Evolutionary conservation across 2,888 invertebrate genomes (phyloP).

Genomic region (Tromatobia lineatoria): DNA sequence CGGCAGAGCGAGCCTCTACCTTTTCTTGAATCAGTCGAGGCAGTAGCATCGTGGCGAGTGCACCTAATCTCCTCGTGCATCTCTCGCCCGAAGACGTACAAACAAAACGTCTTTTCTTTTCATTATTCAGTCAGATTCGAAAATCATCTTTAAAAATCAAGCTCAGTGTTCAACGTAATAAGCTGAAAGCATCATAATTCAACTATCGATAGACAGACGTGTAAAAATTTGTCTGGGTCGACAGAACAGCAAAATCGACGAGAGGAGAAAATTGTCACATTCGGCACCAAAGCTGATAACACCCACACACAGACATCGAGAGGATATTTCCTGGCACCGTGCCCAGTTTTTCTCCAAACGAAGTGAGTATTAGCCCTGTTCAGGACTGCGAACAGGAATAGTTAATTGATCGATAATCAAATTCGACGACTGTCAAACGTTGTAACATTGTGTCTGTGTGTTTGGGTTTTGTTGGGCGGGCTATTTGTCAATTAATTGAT

Average conservation of each 20-base stretch:
- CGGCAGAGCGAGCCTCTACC: conserved; percentile 24
- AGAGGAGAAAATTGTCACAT: neutral
- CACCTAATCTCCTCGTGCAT: conserved; percentile 19
- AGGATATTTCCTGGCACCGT: conserved; percentile 45
- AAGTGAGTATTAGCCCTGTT: conserved; percentile 44
- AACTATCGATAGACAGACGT: neutral
- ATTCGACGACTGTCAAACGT: neutral
- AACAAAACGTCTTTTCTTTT: neutral
- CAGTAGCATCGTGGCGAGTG: conserved; percentile 70
- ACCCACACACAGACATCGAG: neutral
- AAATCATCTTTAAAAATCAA: neutral
- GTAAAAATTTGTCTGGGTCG: neutral
- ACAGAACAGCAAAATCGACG: neutral
- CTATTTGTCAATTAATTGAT: neutral
- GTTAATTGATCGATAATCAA: conserved; percentile 10
- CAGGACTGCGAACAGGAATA: neutral
- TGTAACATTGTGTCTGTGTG: neutral
- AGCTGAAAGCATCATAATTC: neutral
- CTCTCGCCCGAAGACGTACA: neutral
- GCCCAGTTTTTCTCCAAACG: conserved; percentile 23
- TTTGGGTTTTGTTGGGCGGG: neutral
- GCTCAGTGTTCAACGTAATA: neutral
- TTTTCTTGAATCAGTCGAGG: conserved; percentile 82
- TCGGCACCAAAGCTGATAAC: conserved; percentile 30
- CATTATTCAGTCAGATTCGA: neutral